phyloP scores from a whole-genome alignment of 2,888 invertebrate species.

The Anorthoa munda region DNA sequence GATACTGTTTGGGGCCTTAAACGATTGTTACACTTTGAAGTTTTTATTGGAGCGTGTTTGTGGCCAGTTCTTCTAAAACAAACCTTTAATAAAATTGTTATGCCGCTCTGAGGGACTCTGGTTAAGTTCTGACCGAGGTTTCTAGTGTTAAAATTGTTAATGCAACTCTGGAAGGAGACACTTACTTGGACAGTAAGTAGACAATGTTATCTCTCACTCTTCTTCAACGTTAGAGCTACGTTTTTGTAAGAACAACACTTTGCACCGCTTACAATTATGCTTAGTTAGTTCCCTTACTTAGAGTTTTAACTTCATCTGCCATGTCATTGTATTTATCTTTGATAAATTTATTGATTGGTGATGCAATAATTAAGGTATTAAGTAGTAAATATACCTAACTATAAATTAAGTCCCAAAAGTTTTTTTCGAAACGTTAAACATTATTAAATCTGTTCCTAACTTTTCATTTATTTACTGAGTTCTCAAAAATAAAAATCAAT shows the following conservation, averaged over 20 bases:
- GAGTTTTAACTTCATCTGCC: background rate
- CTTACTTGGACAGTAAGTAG: background rate
- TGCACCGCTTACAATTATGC: background rate
- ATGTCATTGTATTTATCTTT: background rate
- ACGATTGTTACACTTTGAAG: constrained; percentile 44
- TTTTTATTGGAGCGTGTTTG: constrained; percentile 23
- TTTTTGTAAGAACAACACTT: too few species aligned
- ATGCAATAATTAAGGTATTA: too few species aligned
- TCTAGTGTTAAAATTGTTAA: background rate
- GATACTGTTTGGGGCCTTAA: constrained; percentile 38
- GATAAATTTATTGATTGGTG: background rate
- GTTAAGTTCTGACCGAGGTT: background rate
- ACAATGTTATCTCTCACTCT: background rate
- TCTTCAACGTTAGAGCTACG: too few species aligned
- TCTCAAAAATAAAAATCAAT: constrained; percentile 21
- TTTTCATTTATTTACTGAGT: background rate
- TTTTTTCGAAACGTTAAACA: background rate
- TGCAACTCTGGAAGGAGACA: background rate
- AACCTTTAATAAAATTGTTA: background rate
- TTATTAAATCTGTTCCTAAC: background rate
- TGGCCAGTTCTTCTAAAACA: background rate
- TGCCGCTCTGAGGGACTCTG: background rate
- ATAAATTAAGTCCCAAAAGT: too few species aligned
- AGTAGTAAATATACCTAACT: too few species aligned
- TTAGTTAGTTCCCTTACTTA: background rate